Percentiles rank a stretch among this genome's conserved stretches.
Evolutionary conservation across 2,113 vertebrate genomes (phyloP).

Genomic region (Hyaena hyaena): DNA sequence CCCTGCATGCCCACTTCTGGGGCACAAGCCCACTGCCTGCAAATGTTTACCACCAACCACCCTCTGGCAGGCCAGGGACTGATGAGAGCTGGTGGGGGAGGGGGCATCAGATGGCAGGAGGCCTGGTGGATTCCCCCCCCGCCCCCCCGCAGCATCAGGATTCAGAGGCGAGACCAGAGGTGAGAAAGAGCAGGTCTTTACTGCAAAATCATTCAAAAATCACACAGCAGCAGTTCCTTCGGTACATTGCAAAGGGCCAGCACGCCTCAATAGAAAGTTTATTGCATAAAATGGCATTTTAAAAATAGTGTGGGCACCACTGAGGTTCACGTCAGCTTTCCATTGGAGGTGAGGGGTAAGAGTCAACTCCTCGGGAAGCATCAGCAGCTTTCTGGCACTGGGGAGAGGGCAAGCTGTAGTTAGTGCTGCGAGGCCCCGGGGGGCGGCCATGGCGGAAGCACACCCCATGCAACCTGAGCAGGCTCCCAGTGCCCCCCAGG

Average conservation of each 20-base stretch:
- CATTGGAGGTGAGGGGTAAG: not conserved
- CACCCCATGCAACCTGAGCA: not conserved
- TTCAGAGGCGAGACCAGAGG: slow-evolving; percentile 32
- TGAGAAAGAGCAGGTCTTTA: slow-evolving; percentile 73
- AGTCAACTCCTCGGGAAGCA: not conserved
- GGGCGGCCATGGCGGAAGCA: not conserved
- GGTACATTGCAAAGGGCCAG: slow-evolving; percentile 18
- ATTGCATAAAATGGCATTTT: slow-evolving; percentile 64
- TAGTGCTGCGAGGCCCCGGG: not conserved
- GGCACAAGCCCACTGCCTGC: not conserved
- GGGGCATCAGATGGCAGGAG: not conserved
- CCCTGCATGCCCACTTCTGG: not conserved
- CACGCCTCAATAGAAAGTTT: slow-evolving; percentile 8
- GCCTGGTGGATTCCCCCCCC: not conserved
- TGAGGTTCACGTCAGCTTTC: slow-evolving; percentile 28
- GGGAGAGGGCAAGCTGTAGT: not conserved
- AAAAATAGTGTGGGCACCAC: slow-evolving; percentile 41
- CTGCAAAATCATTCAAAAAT: slow-evolving; percentile 64
- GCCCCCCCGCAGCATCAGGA: not conserved
- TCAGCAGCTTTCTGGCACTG: slow-evolving; percentile 41
- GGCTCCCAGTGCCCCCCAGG: not conserved
- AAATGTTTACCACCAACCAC: not conserved
- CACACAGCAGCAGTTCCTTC: slow-evolving; percentile 41
- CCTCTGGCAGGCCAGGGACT: not conserved
- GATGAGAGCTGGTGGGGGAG: not conserved